Base-by-base conservation (phyloP, 2,113 vertebrate species). In the Pachycephala philippinensis region DNA sequence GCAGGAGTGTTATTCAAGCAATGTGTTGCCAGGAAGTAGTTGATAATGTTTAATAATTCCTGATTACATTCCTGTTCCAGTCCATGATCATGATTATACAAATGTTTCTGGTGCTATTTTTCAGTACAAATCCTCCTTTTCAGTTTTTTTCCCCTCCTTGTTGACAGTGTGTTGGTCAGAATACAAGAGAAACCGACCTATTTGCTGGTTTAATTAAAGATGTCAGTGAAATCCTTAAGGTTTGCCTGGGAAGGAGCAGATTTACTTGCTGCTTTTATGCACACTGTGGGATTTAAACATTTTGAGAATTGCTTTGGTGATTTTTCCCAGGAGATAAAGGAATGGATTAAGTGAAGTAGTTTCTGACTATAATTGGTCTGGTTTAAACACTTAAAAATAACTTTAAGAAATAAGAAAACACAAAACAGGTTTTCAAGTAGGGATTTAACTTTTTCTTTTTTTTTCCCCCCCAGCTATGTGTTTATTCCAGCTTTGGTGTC, bases 181-280 rank as follows among this genome's bases (percentile, higher is more conserved):
- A 94, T 77, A 95, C 76, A 94, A 97, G 91, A 91, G 84, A 95
- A 88, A 94, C 84, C 37, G 47, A 96, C 83, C 87, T 97, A 95
- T 97, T 95, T 97, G 89, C 95, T 97, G 60, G 66, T 97, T 98
- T 97, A 97, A 97, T 97, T 97, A 97, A 97, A 96, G 92, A 96
- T 96, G 87, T 94, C 94, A 95, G 88, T 84, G 90, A 91, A 95
- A 93, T 95, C 76, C 90, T 97, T 42, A 94, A 94, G 72, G 60
- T 95, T 97, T 96, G 64, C 85, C 85, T 96, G 94, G 92, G 90
- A 97, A 96, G 77, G 59, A 95, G 86, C 84, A 97, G 92, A 97
- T 97, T 97, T 97, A 88, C 85, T 97, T 72, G 82, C 69, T 93
- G 79, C 91, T 95, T 97, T 95, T 96, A 96, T 97, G 90, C 70